Conservation (phyloP, 2,113 vertebrate species). For the Atractosteus spatula region DNA sequence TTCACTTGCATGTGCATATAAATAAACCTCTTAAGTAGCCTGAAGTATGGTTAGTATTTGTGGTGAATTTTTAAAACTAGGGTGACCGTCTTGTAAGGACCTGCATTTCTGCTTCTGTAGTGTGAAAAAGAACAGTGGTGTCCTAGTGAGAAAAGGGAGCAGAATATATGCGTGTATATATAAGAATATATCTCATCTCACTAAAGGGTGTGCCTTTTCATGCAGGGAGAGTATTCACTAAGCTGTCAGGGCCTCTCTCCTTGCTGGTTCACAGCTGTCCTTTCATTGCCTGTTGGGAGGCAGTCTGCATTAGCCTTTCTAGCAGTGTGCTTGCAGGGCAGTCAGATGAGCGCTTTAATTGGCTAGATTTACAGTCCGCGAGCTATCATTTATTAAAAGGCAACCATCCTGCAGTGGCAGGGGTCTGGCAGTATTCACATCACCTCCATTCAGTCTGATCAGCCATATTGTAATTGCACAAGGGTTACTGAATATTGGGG, state of each 20-base stretch:
- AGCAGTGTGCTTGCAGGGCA: background rate
- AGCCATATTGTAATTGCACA: background rate
- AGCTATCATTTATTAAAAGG: background rate
- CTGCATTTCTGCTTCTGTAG: too few relatives aligned
- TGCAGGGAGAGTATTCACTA: conserved; percentile 47
- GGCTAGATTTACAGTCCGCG: conserved; percentile 20
- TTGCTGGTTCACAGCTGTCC: conserved; percentile 1
- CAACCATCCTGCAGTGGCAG: conserved; percentile 3
- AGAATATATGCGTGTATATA: background rate
- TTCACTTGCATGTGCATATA: too few relatives aligned
- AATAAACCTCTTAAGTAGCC: too few relatives aligned
- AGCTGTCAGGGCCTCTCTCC: conserved; percentile 48
- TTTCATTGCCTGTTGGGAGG: conserved; percentile 28
- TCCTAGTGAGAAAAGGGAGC: conserved; percentile 17
- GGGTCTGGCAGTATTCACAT: background rate
- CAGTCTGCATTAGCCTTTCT: conserved; percentile 28
- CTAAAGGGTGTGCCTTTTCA: conserved; percentile 21
- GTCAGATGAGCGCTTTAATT: conserved; percentile 4
- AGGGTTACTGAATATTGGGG: background rate
- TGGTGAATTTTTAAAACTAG: too few relatives aligned
- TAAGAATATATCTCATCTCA: too few relatives aligned
- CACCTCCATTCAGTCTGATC: background rate
- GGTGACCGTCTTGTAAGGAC: too few relatives aligned
- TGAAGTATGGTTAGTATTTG: too few relatives aligned
- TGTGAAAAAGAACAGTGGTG: too few relatives aligned